Conservation (phyloP, 1,140 invertebrate species). For the Diabrotica virgifera region DNA sequence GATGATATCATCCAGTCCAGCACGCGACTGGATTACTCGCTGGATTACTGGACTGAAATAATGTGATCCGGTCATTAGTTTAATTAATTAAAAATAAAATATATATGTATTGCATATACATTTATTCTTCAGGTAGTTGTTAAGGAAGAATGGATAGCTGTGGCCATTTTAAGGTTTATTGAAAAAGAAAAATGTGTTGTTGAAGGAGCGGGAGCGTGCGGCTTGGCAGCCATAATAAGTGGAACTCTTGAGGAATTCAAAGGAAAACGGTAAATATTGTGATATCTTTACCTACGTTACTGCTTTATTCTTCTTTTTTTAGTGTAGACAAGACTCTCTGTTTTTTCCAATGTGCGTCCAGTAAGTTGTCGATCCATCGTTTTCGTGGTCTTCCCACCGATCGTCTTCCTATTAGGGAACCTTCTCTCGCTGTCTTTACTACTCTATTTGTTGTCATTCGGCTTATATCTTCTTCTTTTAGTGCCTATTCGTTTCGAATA, state of each 20-base stretch:
- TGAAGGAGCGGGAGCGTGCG: slow-evolving; percentile 87
- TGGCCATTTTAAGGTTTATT: slow-evolving; percentile 81
- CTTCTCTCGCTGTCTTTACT: too few species aligned
- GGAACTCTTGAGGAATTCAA: slow-evolving; percentile 79
- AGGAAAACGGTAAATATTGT: slow-evolving; percentile 71
- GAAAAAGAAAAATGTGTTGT: slow-evolving; percentile 92
- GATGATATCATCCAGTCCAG: too few species aligned
- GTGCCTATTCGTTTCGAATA: too few species aligned
- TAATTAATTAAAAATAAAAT: too few species aligned
- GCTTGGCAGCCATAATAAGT: slow-evolving; percentile 81
- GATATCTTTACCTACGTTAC: not conserved
- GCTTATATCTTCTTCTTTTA: too few species aligned
- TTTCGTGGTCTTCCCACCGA: too few species aligned
- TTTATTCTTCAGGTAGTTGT: slow-evolving; percentile 64
- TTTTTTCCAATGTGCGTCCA: not conserved
- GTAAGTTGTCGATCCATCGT: too few species aligned
- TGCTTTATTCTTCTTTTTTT: not conserved
- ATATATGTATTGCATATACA: not conserved
- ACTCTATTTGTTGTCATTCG: too few species aligned
- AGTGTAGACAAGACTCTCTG: not conserved
- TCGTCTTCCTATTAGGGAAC: too few species aligned
- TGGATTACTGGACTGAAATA: too few species aligned
- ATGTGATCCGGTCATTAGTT: too few species aligned
- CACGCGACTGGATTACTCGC: too few species aligned
- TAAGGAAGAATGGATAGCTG: slow-evolving; percentile 82